Conservation (phyloP, 2,113 vertebrate species). For the Xyrauchen texanus region DNA sequence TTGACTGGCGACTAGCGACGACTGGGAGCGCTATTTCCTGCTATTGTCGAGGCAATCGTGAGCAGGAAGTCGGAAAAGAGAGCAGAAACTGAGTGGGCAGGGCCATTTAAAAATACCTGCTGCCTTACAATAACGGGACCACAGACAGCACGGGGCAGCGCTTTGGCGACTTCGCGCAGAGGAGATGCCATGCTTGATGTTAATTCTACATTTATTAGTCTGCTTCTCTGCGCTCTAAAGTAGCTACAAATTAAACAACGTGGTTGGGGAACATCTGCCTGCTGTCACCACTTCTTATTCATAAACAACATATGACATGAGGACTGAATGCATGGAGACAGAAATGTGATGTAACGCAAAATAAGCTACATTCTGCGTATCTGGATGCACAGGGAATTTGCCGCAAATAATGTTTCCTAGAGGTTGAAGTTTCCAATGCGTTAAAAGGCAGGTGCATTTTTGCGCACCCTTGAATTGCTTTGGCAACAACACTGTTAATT, state of each 20-base stretch:
- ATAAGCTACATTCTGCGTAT: neutral
- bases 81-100: slow-evolving; percentile 79
- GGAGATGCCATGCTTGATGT: neutral
- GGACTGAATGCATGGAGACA: neutral
- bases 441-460: slow-evolving; percentile 25
- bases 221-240: neutral
- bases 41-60: slow-evolving; percentile 95
- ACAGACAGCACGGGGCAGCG: neutral
- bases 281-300: neutral
- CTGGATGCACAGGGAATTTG: neutral
- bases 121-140: slow-evolving; percentile 54
- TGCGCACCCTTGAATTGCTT: neutral
- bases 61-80: slow-evolving; percentile 98
- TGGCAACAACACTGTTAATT: neutral
- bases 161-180: neutral
- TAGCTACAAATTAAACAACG: neutral
- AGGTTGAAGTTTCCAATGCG: neutral
- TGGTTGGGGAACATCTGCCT: neutral
- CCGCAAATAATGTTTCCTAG: neutral
- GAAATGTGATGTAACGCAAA: neutral
- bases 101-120: slow-evolving; percentile 75
- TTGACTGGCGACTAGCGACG: slow-evolving; percentile 72
- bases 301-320: neutral
- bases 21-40: slow-evolving; percentile 97
- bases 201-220: neutral